phyloP scores from a whole-genome alignment of 2,888 invertebrate genomes.

The Drosophila subsilvestris region DNA sequence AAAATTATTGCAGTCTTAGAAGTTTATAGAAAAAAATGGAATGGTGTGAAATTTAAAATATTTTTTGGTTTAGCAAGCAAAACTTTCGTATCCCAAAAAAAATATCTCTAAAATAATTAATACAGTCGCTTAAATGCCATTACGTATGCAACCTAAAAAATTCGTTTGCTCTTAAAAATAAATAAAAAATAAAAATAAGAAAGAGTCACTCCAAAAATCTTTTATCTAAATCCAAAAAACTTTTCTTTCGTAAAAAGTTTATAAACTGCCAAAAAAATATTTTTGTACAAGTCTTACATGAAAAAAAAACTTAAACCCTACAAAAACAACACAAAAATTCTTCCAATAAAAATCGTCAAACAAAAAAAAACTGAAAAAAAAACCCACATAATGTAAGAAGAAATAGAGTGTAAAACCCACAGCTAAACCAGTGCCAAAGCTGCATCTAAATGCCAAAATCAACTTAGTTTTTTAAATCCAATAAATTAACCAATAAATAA shows the following conservation, averaged over 20 bases:
- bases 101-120: not conserved
- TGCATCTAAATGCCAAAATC: constrained; percentile 70
- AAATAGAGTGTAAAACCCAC: not conserved
- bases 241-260: not conserved
- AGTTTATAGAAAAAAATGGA: no score
- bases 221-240: not conserved
- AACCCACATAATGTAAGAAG: constrained; percentile 9
- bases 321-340: not conserved
- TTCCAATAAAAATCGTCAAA: not conserved
- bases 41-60: no score
- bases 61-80: not conserved
- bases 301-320: not conserved
- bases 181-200: not conserved
- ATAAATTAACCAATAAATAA: constrained; percentile 19
- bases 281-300: not conserved
- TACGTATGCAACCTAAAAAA: constrained; percentile 12
- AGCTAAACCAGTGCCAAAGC: constrained; percentile 66
- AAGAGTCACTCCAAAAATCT: no score
- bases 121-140: not conserved
- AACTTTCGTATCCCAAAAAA: not conserved
- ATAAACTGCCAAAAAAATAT: not conserved
- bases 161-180: not conserved
- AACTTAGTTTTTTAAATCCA: constrained; percentile 46
- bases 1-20: no score
- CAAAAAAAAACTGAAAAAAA: constrained; percentile 5